Evolutionary conservation across 1,140 invertebrate genomes (phyloP).

Genomic region (Palaemon carinicauda): DNA sequence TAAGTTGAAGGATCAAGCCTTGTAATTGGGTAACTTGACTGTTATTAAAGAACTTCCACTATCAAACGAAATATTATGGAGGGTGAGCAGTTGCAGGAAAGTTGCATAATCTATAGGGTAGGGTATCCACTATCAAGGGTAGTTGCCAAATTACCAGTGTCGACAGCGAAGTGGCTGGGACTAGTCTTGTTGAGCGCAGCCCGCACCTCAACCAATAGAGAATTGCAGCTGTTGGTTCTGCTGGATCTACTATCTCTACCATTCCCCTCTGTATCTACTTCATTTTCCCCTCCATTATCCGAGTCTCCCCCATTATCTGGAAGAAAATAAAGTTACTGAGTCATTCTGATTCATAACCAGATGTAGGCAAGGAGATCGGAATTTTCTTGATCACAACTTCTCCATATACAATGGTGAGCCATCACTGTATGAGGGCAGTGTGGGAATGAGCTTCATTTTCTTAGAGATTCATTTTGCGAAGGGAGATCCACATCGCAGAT

Average conservation of each 20-base stretch:
- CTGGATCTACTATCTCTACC: conserved; percentile 7
- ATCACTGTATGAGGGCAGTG: no score
- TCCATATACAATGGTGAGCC: no score
- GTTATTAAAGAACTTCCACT: no score
- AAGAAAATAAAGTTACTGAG: background rate
- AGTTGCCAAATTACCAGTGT: background rate
- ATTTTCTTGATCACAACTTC: background rate
- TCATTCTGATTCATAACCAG: background rate
- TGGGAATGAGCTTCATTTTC: no score
- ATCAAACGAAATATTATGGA: no score
- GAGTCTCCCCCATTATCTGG: background rate
- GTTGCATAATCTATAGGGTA: no score
- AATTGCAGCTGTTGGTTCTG: background rate
- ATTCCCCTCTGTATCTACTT: background rate
- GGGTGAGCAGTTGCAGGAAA: background rate
- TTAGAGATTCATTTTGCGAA: no score
- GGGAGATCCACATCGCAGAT: no score
- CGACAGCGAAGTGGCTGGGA: background rate
- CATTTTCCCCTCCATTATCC: background rate
- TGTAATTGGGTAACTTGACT: no score
- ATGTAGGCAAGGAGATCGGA: background rate
- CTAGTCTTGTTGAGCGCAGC: background rate
- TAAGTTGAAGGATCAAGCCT: no score
- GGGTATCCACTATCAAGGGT: background rate
- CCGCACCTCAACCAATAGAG: background rate